These are phyloP conservation scores for Spisula solida DNA, from an alignment of 2,888 invertebrate genomes.

Conservation along the genomic window DNA sequence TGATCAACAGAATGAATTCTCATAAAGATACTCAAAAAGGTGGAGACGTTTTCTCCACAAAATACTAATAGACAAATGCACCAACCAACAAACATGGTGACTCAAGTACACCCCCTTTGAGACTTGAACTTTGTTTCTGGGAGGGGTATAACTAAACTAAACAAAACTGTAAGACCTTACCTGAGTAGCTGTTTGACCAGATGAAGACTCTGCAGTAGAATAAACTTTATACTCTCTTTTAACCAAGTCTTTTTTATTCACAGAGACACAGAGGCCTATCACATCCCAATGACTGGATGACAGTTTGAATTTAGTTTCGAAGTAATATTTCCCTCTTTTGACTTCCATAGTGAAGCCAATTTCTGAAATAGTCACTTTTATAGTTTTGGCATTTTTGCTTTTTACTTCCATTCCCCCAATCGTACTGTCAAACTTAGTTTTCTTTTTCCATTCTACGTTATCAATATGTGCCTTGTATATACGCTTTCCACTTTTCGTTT, in stretches of 20 bases:
- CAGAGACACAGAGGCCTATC: conserved; percentile 54
- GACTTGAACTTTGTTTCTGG: too few species aligned
- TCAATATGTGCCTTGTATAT: conserved; percentile 35
- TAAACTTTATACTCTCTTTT: conserved; percentile 41
- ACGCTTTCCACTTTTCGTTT: conserved; percentile 24
- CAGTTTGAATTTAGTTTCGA: conserved; percentile 31
- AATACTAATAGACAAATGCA: too few species aligned
- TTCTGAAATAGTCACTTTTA: conserved; percentile 35
- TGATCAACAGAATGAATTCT: too few species aligned
- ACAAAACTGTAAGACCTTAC: conserved; percentile 26
- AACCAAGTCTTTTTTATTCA: conserved; percentile 23
- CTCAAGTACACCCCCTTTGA: too few species aligned
- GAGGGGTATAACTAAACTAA: too few species aligned
- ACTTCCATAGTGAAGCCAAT: conserved; percentile 49
- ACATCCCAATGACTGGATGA: conserved; percentile 8
- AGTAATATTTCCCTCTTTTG: conserved; percentile 37
- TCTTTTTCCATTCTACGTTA: conserved; percentile 45
- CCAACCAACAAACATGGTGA: too few species aligned
- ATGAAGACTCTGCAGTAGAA: neutral
- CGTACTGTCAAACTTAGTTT: conserved; percentile 30
- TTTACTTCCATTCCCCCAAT: conserved; percentile 42
- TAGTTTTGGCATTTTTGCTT: conserved; percentile 26
- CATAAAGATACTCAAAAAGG: too few species aligned
- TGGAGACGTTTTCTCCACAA: too few species aligned
- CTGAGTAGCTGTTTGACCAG: conserved; percentile 32